Percentiles rank a stretch among this genome's conserved stretches.
phyloP scores from a whole-genome alignment of 2,888 invertebrate species.

The Dorcus parallelipipedus region DNA sequence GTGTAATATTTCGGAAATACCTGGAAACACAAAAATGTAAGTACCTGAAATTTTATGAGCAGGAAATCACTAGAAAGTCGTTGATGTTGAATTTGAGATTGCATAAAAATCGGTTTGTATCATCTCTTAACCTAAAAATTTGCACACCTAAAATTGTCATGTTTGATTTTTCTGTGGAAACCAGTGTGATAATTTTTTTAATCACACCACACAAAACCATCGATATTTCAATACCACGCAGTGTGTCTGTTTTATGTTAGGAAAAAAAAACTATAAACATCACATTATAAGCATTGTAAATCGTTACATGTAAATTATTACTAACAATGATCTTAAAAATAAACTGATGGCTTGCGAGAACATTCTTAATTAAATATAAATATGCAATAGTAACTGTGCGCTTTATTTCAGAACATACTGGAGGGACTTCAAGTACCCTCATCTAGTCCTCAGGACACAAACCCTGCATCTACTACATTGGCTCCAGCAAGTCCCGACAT shows the following conservation, averaged over 20 bases:
- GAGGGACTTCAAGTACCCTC: constrained; percentile 41
- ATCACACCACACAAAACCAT: no score
- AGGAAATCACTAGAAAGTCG: no score
- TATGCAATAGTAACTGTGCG: neutral
- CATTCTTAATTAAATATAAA: no score
- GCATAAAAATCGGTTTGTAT: neutral
- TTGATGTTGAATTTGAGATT: no score
- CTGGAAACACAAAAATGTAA: neutral
- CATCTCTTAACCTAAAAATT: neutral
- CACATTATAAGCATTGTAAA: no score
- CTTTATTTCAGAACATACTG: constrained; percentile 35
- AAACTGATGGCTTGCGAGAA: no score
- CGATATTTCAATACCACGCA: no score
- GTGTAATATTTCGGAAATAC: neutral
- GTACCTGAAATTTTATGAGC: neutral
- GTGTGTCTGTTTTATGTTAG: no score
- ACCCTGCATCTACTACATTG: constrained; percentile 33
- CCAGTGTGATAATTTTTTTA: no score
- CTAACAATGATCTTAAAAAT: no score
- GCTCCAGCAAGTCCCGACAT: constrained; percentile 57
- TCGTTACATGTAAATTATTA: no score
- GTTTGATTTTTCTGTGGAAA: neutral
- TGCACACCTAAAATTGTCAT: neutral
- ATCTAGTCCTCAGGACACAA: constrained; percentile 31
- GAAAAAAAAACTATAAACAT: no score